Conservation (phyloP, 64 coral and sea anemone species). For the Stylophora pistillata region DNA sequence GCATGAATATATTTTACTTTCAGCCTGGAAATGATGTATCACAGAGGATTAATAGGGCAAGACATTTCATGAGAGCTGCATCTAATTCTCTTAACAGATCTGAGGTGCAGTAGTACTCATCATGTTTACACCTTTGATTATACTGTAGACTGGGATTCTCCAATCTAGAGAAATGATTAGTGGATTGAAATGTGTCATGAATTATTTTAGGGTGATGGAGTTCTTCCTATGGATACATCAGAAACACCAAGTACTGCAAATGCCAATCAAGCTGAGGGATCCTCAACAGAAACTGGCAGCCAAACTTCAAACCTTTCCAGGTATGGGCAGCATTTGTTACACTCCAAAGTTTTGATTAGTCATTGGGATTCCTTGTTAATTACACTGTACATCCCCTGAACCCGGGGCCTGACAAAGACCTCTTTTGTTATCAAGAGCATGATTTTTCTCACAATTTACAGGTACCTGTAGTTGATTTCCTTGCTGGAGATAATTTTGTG, state of each 20-base stretch:
- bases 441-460: no score
- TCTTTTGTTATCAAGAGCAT: no score
- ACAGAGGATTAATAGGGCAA: slow-evolving; percentile 77
- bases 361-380: neutral
- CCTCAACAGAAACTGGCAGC: slow-evolving; percentile 11
- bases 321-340: neutral
- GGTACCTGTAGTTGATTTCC: no score
- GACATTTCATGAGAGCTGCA: slow-evolving; percentile 81
- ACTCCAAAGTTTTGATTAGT: neutral
- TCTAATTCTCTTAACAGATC: slow-evolving; percentile 70
- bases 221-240: slow-evolving; percentile 44
- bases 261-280: neutral
- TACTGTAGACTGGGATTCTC: no score
- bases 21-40: slow-evolving; percentile 89
- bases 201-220: slow-evolving; percentile 43
- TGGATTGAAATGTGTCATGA: neutral
- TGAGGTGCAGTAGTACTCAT: slow-evolving; percentile 48
- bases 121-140: no score
- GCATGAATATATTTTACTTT: neutral
- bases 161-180: no score
- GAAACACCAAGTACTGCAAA: slow-evolving; percentile 5
- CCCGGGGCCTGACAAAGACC: no score
- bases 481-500: no score
- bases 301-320: slow-evolving; percentile 10
- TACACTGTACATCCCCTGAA: neutral